These are phyloP conservation scores for Scleropages formosus DNA, from an alignment of 2,797 vertebrate species.

Conservation along the genomic window DNA sequence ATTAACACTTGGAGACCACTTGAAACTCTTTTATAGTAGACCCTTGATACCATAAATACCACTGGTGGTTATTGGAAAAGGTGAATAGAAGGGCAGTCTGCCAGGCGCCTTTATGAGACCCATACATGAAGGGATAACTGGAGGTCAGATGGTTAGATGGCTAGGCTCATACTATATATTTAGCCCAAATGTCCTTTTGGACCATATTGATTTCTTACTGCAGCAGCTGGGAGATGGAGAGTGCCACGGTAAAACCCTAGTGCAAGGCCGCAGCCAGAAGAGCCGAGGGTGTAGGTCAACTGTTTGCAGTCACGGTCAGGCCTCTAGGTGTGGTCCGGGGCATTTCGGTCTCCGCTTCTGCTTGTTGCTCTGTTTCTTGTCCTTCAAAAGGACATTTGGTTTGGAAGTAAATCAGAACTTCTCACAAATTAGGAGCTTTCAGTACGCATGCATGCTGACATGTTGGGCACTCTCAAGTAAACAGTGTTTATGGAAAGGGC, in stretches of 20 bases:
- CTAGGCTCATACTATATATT: constrained; percentile 2
- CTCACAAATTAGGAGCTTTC: no score
- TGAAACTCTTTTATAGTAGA: constrained; percentile 14
- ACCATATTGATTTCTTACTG: constrained; percentile 13
- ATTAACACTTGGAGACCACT: constrained; percentile 29
- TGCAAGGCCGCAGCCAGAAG: no score
- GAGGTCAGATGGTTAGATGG: background rate
- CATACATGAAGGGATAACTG: constrained; percentile 4
- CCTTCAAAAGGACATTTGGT: no score
- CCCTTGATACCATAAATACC: constrained; percentile 35
- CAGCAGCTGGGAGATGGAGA: background rate
- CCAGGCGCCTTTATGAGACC: background rate
- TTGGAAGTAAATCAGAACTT: no score
- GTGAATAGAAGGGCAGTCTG: constrained; percentile 18
- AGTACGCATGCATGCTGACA: background rate
- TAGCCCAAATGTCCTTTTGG: constrained; percentile 5
- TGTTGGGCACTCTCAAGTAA: background rate
- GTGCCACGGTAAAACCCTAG: background rate
- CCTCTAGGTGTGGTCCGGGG: background rate
- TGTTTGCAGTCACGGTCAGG: background rate
- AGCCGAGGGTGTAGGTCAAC: background rate
- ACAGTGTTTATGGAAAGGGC: background rate
- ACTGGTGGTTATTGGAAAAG: constrained; percentile 19
- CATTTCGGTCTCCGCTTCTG: background rate
- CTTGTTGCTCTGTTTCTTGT: background rate